A percentile compares a stretch with the other conserved stretches of the same genome.
Conservation (phyloP, 92 coral and sea anemone genomes). For the Micromussa lordhowensis region DNA sequence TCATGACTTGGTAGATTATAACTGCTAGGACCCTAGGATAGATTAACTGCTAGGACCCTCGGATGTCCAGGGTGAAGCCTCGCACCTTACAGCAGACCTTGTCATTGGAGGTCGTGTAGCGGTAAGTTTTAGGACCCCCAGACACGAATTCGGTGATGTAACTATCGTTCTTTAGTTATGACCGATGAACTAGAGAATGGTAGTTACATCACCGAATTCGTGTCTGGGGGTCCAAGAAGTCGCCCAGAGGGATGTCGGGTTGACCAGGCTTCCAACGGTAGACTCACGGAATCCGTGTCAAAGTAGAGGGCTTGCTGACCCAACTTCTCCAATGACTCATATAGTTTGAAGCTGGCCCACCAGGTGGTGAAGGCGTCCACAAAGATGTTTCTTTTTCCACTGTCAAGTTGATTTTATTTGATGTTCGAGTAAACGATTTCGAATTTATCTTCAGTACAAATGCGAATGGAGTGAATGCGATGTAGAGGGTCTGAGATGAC, state of each 20-base stretch:
- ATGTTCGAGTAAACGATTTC: neutral
- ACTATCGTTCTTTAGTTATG: too few species aligned
- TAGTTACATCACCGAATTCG: neutral
- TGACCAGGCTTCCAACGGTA: conserved; percentile 27
- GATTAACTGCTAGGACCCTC: too few species aligned
- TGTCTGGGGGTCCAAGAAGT: conserved; percentile 14
- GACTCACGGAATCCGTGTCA: conserved; percentile 46
- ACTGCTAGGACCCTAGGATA: too few species aligned
- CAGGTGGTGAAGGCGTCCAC: conserved; percentile 22
- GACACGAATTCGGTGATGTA: neutral
- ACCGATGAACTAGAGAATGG: too few species aligned
- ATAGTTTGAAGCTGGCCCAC: conserved; percentile 7
- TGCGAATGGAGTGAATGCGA: neutral
- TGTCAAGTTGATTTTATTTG: neutral
- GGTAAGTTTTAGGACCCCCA: conserved; percentile 68
- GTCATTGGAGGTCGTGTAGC: conserved; percentile 35
- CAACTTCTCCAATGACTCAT: conserved; percentile 7
- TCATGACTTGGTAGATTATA: too few species aligned
- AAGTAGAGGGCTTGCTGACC: conserved; percentile 22
- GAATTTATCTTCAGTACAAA: neutral
- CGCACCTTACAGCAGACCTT: too few species aligned
- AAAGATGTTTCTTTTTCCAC: neutral
- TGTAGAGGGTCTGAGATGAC: neutral
- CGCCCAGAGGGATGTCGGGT: conserved; percentile 46
- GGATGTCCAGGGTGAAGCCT: conserved; percentile 28